Percentiles rank a stretch among this genome's conserved stretches.
These are phyloP conservation scores for Forbesichthys agassizii DNA, from an alignment of 2,113 vertebrate species.

Conservation along the genomic window DNA sequence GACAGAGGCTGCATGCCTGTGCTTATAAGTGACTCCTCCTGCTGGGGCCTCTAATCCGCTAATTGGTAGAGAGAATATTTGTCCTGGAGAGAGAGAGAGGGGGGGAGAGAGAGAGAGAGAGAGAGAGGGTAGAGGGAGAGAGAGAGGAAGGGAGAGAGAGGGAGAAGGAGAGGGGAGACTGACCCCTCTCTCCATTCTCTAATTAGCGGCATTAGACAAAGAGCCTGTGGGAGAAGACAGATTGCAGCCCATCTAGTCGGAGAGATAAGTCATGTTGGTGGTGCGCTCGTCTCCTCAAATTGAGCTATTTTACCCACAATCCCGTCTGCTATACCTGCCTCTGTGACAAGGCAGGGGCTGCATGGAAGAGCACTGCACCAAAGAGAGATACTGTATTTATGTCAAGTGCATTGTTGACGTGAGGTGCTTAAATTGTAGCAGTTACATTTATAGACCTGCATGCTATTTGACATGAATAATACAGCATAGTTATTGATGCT, in stretches of 20 bases:
- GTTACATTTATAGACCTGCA: no score
- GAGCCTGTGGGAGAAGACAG: slow-evolving; percentile 61
- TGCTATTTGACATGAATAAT: no score
- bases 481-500: no score
- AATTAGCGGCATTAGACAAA: slow-evolving; percentile 71
- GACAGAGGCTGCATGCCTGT: slow-evolving; percentile 48
- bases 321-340: no score
- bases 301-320: no score
- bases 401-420: no score
- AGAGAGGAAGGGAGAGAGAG: neutral
- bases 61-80: slow-evolving; percentile 57
- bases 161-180: slow-evolving; percentile 27
- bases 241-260: slow-evolving; percentile 55
- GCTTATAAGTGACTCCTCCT: slow-evolving; percentile 60
- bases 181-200: slow-evolving; percentile 58
- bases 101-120: neutral
- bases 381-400: no score
- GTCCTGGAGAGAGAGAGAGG: neutral
- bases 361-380: no score
- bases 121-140: no score
- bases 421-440: no score
- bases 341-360: no score
- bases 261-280: slow-evolving; percentile 54
- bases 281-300: slow-evolving; percentile 22
- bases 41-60: slow-evolving; percentile 57